Percentiles rank a stretch among this genome's conserved stretches.
These are phyloP conservation scores for Drosophila histrio DNA, from an alignment of 2,888 invertebrate species.

Conservation along the genomic window DNA sequence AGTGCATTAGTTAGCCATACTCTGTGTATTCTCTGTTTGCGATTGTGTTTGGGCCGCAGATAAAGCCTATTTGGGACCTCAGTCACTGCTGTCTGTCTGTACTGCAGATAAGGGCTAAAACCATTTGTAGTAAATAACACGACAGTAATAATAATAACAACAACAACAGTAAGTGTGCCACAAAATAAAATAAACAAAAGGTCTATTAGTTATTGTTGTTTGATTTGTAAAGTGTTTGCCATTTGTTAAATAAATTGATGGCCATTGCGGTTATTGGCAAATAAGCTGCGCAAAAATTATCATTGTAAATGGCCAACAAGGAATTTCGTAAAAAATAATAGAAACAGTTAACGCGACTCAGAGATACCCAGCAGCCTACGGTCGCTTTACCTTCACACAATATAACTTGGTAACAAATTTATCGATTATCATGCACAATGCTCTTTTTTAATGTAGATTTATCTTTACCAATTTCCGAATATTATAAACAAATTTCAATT, in stretches of 20 bases:
- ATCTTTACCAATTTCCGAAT: no score
- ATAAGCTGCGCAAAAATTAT: constrained; percentile 51
- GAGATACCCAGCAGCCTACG: background rate
- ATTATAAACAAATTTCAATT: no score
- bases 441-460: no score
- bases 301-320: constrained; percentile 31
- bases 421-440: no score
- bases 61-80: constrained; percentile 34
- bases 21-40: constrained; percentile 16
- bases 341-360: background rate
- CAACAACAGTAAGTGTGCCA: constrained; percentile 31
- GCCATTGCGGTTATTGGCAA: constrained; percentile 71
- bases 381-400: background rate
- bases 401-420: background rate
- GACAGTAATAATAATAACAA: constrained; percentile 19
- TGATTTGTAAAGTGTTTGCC: constrained; percentile 78
- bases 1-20: constrained; percentile 23
- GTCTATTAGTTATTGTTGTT: constrained; percentile 77
- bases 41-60: constrained; percentile 41
- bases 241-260: constrained; percentile 79
- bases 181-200: constrained; percentile 60
- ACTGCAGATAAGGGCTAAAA: constrained; percentile 57
- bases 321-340: constrained; percentile 11
- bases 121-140: constrained; percentile 72
- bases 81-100: constrained; percentile 24